Evolutionary conservation across 2,797 vertebrate species (phyloP).

Genomic region (Coilia nasus): DNA sequence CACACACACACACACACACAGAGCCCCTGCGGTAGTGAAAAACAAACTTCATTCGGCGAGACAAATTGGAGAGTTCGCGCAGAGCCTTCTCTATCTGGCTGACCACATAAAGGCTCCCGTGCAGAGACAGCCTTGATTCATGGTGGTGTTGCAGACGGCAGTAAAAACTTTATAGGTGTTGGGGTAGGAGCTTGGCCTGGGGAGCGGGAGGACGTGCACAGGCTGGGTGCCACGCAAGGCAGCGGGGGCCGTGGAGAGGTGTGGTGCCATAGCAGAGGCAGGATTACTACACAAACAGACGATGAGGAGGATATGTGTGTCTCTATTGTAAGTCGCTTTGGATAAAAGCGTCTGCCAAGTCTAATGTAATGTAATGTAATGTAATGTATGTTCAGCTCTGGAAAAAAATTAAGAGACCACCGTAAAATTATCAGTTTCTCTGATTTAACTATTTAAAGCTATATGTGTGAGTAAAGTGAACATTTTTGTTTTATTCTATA

Average conservation of each 20-base stretch:
- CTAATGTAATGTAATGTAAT: no score
- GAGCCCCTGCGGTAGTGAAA: background rate
- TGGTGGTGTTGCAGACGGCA: background rate
- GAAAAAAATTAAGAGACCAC: no score
- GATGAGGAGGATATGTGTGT: no score
- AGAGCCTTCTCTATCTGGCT: background rate
- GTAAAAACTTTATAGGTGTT: constrained; percentile 18
- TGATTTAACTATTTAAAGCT: no score
- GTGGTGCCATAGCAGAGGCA: background rate
- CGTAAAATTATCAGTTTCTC: no score
- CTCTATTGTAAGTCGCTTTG: no score
- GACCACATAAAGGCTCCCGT: background rate
- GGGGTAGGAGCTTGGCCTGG: background rate
- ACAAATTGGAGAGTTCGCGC: constrained; percentile 15
- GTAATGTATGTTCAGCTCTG: no score
- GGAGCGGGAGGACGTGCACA: constrained; percentile 30
- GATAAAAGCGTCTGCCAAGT: no score
- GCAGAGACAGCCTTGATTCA: background rate
- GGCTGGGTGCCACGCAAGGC: background rate
- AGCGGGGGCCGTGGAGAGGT: background rate
- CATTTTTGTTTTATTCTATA: no score
- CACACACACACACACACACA: background rate
- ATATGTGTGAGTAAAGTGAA: no score
- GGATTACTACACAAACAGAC: background rate
- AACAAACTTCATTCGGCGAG: background rate